Conservation (phyloP, 2,113 vertebrate species). For the Chascanopsetta lugubris region DNA sequence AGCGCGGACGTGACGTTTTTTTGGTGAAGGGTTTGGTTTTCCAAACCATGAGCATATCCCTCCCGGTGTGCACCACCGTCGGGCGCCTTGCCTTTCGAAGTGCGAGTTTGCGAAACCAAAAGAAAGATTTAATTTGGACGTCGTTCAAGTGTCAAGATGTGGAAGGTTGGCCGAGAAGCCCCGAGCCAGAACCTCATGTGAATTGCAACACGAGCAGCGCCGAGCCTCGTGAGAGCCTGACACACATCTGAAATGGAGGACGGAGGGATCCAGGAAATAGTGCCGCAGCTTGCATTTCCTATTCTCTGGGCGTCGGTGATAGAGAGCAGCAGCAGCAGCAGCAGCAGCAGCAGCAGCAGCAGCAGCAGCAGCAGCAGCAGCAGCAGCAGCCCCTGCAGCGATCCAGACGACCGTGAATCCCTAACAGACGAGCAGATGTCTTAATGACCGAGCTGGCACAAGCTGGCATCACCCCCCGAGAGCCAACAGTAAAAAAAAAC, state of each 20-base stretch:
- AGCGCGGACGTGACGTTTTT: not conserved
- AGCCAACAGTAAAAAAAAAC: constrained; percentile 16
- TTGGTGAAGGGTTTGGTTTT: no score
- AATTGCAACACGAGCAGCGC: constrained; percentile 58
- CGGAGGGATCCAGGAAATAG: constrained; percentile 63
- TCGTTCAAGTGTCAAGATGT: not conserved
- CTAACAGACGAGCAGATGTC: constrained; percentile 42
- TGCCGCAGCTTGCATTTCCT: constrained; percentile 59
- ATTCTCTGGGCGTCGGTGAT: constrained; percentile 36
- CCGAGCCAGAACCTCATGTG: constrained; percentile 37
- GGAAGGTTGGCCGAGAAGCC: constrained; percentile 36
- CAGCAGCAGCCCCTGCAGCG: not conserved
- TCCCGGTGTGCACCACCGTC: no score
- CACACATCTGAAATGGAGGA: constrained; percentile 64
- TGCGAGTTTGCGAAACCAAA: no score
- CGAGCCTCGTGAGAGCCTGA: constrained; percentile 55
- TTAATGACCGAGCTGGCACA: constrained; percentile 36
- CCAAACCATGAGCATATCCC: no score
- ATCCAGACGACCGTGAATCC: constrained; percentile 22
- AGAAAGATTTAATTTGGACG: no score
- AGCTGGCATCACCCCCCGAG: constrained; percentile 33
- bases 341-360: no score
- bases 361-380: no score
- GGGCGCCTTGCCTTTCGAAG: no score
- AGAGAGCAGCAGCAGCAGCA: constrained; percentile 43